phyloP scores from a whole-genome alignment of 2,797 vertebrate species.

The Todus mexicanus region DNA sequence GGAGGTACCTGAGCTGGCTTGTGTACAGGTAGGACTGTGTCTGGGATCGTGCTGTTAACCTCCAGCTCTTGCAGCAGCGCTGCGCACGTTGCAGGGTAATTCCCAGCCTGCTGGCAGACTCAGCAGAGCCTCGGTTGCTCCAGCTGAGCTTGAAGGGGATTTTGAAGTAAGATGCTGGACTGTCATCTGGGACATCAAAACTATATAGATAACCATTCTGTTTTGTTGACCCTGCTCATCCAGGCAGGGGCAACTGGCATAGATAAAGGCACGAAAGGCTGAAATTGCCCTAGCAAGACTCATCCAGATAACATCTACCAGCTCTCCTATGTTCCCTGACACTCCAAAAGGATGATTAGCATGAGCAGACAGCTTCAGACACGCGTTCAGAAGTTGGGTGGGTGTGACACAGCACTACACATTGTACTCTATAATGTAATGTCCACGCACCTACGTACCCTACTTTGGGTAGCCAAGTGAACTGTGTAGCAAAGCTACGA shows the following conservation, averaged over 20 bases:
- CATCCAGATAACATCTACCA: neutral
- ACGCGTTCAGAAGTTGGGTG: neutral
- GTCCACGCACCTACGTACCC: neutral
- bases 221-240: neutral
- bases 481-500: neutral
- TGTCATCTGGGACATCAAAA: neutral
- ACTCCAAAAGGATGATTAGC: neutral
- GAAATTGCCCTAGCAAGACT: neutral
- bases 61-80: neutral
- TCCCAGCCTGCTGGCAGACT: neutral
- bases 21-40: neutral
- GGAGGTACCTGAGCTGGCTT: neutral
- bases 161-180: neutral
- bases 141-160: neutral
- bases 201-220: neutral
- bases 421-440: neutral
- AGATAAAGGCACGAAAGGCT: neutral
- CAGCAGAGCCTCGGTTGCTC: neutral
- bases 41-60: neutral
- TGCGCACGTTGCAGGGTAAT: fast-evolving
- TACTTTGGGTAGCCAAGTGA: neutral
- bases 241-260: neutral
- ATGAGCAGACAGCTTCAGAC: neutral
- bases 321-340: neutral
- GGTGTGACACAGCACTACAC: neutral